Base-by-base conservation (phyloP, 2,888 invertebrate genomes). In the Macaria notata region DNA sequence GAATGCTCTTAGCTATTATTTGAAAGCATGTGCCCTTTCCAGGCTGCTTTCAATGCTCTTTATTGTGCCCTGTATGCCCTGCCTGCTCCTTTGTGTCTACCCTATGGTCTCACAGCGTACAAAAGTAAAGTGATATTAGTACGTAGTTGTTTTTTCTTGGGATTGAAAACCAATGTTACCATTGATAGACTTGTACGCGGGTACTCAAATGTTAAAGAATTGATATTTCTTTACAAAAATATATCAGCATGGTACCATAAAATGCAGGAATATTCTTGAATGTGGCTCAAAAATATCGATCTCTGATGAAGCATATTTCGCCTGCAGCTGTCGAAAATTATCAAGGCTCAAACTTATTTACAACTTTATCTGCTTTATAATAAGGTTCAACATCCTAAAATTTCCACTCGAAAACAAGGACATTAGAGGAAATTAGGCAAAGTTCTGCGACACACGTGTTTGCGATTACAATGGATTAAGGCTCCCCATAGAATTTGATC, bases 401-500 rank as follows among this genome's bases (percentile, higher is more conserved):
- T 19, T 38, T 33, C 31, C 41, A 41, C 30, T 53, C 46, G 64
- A 56, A 66, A 56, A 56, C 63, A 61, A 59, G 56, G 69, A 72
- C 74, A 75, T 75, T 75, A 76, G 72, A 70, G 62, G 66, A 74
- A 77, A 78, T 83, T 79, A 81, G 73, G 64, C 64, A 60, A 77
- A 81, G 78, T 81, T 81, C 73, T 62, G 76, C 79, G 78, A 74
- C 78, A 83, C 84, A 83, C 84, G 83, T 84, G 83, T 76, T 71
- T 68, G 57, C 64, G 80, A 79, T 80, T 72, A 82, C 81, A 83
- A 82, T 79, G 75, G 78, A 76, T 78, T 70, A 73, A 65, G 75
- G 68, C 64, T 71, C 71, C 61, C 71, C 70, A 75, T 72, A 71
- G 72, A 76, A 77, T 79, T 77, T 80, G 75, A 75, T 75, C 75